Evolutionary conservation across 2,888 invertebrate species (phyloP), one percentile per base, ranked within the genome.

Genomic region (Formica aserva): DNA sequence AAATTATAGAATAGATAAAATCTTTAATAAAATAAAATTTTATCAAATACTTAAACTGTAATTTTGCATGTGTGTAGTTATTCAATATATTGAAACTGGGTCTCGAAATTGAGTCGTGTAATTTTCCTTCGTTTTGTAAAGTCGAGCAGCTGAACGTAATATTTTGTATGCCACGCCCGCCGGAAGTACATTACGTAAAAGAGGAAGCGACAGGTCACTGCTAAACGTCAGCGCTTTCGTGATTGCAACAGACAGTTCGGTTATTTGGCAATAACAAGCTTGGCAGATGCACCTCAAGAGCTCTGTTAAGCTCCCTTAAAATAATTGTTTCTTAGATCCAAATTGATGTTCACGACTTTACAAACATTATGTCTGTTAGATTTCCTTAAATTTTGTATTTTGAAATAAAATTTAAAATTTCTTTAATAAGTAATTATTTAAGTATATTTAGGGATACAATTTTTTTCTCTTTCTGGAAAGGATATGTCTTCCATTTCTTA

Each of bases 281-380:
- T 90, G 90, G 90, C 90, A 89, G 52, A 85, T 86, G 72, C 57
- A 65, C 15, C 48, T 65, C n/a, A n/a, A 52, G 69, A 65, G 66
- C 74, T 69, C 38, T 48, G 85, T 57, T 35, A 35, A 35, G 6
- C 35, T 35, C 67, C 85, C 86, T 86, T 85, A 85, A 89, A 89
- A 89, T 89, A 89, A 89, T 89, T 86, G 82, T 83, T 82, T 84
- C 82, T 62, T 32, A 71, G 77, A 85, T 65, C 67, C 29, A 18
- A 38, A 69, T 69, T 77, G 67, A 67, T 67, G 38, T 67, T 38
- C 11, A n/a, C 18, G 41, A 18, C 55, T 38, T 77, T 38, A 9
- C 13, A n/a, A 55, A 52, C 18, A 3, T 67, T 67, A n/a, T 77
- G 41, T 77, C 38, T 26, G 38, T 67, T 29, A 29, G 13, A 55